Percentiles rank a stretch among this genome's conserved stretches.
Conservation (phyloP, 1,140 invertebrate genomes). For the Aporrectodea caliginosa region DNA sequence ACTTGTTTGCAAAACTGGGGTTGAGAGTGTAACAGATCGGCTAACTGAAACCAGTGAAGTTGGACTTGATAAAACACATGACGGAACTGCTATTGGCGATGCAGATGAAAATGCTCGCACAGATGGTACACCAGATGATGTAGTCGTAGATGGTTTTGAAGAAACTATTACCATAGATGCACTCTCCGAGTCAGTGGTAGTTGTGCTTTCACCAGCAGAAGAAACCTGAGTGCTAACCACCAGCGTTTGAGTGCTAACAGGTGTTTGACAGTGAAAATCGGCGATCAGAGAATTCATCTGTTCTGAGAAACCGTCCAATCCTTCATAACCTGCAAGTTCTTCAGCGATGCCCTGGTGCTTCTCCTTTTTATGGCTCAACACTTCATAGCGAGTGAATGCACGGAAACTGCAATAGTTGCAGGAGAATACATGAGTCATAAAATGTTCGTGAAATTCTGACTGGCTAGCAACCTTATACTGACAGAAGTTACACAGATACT, state of each 20-base stretch:
- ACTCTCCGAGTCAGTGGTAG: neutral
- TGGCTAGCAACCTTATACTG: slow-evolving; percentile 17
- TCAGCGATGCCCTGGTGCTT: slow-evolving; percentile 9
- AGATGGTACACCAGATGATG: neutral
- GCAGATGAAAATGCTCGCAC: neutral
- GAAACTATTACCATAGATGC: neutral
- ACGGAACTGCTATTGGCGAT: neutral
- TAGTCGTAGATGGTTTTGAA: neutral
- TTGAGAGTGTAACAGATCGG: neutral
- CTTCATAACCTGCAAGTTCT: slow-evolving; percentile 19
- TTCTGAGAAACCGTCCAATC: slow-evolving; percentile 5
- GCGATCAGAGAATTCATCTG: slow-evolving; percentile 1
- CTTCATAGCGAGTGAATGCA: slow-evolving; percentile 6
- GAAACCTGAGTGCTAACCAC: neutral
- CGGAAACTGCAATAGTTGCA: slow-evolving; percentile 22
- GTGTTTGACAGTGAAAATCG: neutral
- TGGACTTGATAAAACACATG: neutral
- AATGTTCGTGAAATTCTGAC: neutral
- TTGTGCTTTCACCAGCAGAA: neutral
- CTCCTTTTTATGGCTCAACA: slow-evolving; percentile 21
- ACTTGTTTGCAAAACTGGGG: neutral
- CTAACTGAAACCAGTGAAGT: neutral
- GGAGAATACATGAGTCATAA: slow-evolving; percentile 11
- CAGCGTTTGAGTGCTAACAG: neutral
- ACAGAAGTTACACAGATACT: slow-evolving; percentile 22